Percentiles rank a stretch among this genome's conserved stretches.
phyloP scores from a whole-genome alignment of 2,888 invertebrate species.

The Scaptodrosophila latifasciaeformis region DNA sequence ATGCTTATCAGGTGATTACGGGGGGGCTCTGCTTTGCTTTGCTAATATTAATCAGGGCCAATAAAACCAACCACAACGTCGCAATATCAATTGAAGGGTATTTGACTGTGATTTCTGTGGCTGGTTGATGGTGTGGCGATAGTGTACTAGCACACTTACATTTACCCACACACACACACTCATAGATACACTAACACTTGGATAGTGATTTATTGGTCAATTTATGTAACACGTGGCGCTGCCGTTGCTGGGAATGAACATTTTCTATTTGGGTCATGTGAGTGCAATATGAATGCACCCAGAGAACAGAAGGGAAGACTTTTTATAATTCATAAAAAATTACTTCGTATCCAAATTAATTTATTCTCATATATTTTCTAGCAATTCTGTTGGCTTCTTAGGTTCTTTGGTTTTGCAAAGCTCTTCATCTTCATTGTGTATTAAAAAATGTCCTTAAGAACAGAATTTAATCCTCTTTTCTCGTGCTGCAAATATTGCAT shows the following conservation, averaged over 20 bases:
- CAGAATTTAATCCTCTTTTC: too few species aligned
- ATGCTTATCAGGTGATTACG: slow-evolving; percentile 67
- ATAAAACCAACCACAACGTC: slow-evolving; percentile 34
- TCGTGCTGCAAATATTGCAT: too few species aligned
- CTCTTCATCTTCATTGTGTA: too few species aligned
- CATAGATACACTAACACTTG: not conserved
- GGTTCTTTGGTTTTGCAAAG: too few species aligned
- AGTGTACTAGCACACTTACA: slow-evolving; percentile 2
- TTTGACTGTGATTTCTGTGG: slow-evolving; percentile 53
- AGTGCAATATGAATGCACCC: not conserved
- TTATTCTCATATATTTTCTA: too few species aligned
- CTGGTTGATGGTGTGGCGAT: slow-evolving; percentile 23
- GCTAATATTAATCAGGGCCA: slow-evolving; percentile 62
- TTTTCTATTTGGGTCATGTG: slow-evolving; percentile 49
- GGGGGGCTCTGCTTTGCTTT: slow-evolving; percentile 33
- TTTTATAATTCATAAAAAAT: too few species aligned
- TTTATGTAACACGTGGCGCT: not conserved
- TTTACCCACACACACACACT: not conserved
- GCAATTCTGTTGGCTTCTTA: too few species aligned
- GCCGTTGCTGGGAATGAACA: not conserved
- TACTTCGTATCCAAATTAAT: too few species aligned
- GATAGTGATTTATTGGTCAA: slow-evolving; percentile 30
- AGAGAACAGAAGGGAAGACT: slow-evolving; percentile 1
- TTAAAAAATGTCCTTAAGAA: too few species aligned
- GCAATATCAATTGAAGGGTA: slow-evolving; percentile 55